Percentiles rank a stretch among this genome's conserved stretches.
phyloP scores from a whole-genome alignment of 2,797 vertebrate genomes.

The Cyclopterus lumpus region DNA sequence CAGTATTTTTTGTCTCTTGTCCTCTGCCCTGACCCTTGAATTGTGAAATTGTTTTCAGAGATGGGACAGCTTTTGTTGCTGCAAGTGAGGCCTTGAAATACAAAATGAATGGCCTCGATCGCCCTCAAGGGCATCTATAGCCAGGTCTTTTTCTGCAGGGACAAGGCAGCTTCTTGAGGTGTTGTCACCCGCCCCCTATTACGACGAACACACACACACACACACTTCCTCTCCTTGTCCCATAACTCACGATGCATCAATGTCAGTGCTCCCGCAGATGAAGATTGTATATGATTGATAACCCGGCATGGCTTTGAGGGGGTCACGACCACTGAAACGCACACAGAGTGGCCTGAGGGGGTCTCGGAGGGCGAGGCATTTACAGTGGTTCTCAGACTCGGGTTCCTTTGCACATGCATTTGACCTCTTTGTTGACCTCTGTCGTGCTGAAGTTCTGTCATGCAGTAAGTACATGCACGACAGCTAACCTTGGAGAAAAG shows the following conservation, averaged over 20 bases:
- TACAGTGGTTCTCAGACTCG: constrained; percentile 34
- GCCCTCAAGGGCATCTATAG: constrained; percentile 22
- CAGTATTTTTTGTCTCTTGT: constrained; percentile 24
- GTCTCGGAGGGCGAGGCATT: constrained; percentile 40
- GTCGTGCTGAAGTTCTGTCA: constrained; percentile 57
- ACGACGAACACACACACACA: constrained; percentile 1
- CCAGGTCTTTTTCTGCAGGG: constrained; percentile 14
- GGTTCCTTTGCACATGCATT: constrained; percentile 57
- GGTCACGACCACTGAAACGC: constrained; percentile 50
- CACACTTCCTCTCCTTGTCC: constrained; percentile 36
- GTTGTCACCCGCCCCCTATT: background rate
- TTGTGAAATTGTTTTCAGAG: constrained; percentile 39
- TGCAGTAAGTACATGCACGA: background rate
- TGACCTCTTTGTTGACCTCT: constrained; percentile 65
- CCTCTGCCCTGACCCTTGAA: constrained; percentile 36
- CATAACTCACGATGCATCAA: constrained; percentile 53
- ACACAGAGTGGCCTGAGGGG: constrained; percentile 3
- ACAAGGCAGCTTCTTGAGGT: constrained; percentile 25
- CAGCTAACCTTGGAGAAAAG: constrained; percentile 6
- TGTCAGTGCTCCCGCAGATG: constrained; percentile 42
- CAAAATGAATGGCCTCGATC: constrained; percentile 22
- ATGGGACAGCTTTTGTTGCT: constrained; percentile 29
- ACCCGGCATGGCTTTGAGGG: constrained; percentile 45
- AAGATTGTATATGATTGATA: constrained; percentile 63
- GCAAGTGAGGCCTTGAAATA: constrained; percentile 14